These are phyloP conservation scores for Pelobates fuscus DNA, from an alignment of 2,113 vertebrate species.

Conservation along the genomic window DNA sequence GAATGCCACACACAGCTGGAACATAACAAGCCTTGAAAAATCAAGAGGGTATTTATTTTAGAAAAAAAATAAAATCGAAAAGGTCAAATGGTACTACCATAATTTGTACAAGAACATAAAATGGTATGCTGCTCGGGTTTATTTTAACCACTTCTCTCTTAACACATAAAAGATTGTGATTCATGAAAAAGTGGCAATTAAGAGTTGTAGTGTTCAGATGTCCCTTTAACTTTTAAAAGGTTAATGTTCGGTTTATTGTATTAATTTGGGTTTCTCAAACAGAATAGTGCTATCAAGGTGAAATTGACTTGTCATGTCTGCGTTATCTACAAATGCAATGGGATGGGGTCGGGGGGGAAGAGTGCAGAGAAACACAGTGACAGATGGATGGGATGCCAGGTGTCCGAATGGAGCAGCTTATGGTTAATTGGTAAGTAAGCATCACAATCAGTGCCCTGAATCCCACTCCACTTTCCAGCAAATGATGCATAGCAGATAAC, in stretches of 20 bases:
- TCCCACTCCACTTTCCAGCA: constrained; percentile 36
- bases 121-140: neutral
- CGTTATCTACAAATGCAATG: constrained; percentile 37
- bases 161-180: too few relatives aligned
- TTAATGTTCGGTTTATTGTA: neutral
- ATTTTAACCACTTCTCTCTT: too few relatives aligned
- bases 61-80: constrained; percentile 19
- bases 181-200: neutral
- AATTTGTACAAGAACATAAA: constrained; percentile 2
- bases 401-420: constrained; percentile 50
- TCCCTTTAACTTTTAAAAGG: neutral
- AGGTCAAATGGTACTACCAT: neutral
- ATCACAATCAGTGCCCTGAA: constrained; percentile 42
- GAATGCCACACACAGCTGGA: constrained; percentile 2
- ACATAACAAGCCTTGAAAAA: neutral
- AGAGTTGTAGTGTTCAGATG: neutral
- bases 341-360: neutral
- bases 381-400: constrained; percentile 49
- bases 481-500: constrained; percentile 46
- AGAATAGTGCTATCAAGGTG: constrained; percentile 32
- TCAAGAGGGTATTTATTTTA: neutral
- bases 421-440: constrained; percentile 51
- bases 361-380: constrained; percentile 29
- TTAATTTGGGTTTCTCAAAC: neutral
- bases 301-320: constrained; percentile 49